Conservation (phyloP, 2,888 invertebrate species). For the Eupithecia dodoneata region DNA sequence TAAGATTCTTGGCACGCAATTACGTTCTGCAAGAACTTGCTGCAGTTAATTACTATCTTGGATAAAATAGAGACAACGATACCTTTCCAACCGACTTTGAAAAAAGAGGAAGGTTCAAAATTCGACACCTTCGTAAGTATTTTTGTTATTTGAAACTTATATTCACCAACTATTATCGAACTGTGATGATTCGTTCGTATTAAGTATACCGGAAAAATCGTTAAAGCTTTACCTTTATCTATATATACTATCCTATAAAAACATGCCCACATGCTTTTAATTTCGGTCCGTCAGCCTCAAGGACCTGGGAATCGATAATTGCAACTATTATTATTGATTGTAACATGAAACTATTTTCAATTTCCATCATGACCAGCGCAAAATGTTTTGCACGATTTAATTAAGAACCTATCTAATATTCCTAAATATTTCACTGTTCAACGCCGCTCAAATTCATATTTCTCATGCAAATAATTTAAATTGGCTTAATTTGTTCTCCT, state of each 20-base stretch:
- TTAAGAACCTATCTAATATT: not conserved
- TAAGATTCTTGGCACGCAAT: conserved; percentile 33
- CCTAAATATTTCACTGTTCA: not conserved
- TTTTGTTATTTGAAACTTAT: not conserved
- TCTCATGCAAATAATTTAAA: conserved; percentile 12
- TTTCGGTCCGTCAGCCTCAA: not conserved
- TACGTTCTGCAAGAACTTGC: conserved; percentile 24
- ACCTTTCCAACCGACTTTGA: not conserved
- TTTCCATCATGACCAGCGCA: conserved; percentile 10
- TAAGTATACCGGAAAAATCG: not conserved
- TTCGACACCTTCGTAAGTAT: not conserved
- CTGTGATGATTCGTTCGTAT: not conserved
- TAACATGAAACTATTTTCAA: conserved; percentile 8
- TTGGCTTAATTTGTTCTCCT: conserved; percentile 10
- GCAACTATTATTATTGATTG: not conserved
- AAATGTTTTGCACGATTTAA: conserved; percentile 13
- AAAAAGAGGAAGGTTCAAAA: not conserved
- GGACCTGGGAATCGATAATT: not conserved
- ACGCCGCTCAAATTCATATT: conserved; percentile 4
- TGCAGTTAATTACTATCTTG: conserved; percentile 13
- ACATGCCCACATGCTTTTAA: not conserved
- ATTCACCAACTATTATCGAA: no score
- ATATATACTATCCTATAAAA: not conserved
- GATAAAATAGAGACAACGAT: not conserved
- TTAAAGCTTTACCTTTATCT: not conserved